Evolutionary conservation across 2,797 vertebrate genomes (phyloP).

Genomic region (Sebastes itinus): DNA sequence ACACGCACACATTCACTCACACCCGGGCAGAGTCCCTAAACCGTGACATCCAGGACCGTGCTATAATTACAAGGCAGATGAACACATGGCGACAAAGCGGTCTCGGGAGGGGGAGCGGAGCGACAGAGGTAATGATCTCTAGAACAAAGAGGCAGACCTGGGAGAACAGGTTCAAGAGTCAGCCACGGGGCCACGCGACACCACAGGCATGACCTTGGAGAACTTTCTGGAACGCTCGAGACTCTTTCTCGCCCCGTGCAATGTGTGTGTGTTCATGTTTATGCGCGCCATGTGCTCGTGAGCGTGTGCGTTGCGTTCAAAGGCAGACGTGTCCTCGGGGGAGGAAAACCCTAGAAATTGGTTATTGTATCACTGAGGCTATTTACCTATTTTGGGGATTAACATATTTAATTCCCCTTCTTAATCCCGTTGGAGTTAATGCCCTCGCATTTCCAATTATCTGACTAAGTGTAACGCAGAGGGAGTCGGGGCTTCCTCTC

Average conservation of each 20-base stretch:
- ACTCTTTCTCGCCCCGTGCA: constrained; percentile 35
- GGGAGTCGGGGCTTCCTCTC: constrained; percentile 77
- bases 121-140: constrained; percentile 78
- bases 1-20: constrained; percentile 53
- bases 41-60: constrained; percentile 83
- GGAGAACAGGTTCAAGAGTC: constrained; percentile 83
- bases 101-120: constrained; percentile 68
- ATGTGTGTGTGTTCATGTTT: constrained; percentile 17
- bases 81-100: constrained; percentile 82
- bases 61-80: constrained; percentile 87
- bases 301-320: constrained; percentile 79
- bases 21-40: constrained; percentile 75
- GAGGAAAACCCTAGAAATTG: constrained; percentile 88
- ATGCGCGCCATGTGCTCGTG: not conserved
- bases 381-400: constrained; percentile 91
- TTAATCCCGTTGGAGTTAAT: constrained; percentile 89
- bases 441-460: constrained; percentile 89
- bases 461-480: constrained; percentile 84
- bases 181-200: constrained; percentile 71
- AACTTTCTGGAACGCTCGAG: constrained; percentile 78
- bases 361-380: constrained; percentile 89
- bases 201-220: constrained; percentile 84
- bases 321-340: constrained; percentile 87
- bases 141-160: constrained; percentile 79
- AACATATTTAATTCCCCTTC: constrained; percentile 89